A percentile compares a stretch with the other conserved stretches of the same genome.
These are phyloP conservation scores for Acrobasis repandana DNA, from an alignment of 2,888 invertebrate genomes.

Conservation along the genomic window DNA sequence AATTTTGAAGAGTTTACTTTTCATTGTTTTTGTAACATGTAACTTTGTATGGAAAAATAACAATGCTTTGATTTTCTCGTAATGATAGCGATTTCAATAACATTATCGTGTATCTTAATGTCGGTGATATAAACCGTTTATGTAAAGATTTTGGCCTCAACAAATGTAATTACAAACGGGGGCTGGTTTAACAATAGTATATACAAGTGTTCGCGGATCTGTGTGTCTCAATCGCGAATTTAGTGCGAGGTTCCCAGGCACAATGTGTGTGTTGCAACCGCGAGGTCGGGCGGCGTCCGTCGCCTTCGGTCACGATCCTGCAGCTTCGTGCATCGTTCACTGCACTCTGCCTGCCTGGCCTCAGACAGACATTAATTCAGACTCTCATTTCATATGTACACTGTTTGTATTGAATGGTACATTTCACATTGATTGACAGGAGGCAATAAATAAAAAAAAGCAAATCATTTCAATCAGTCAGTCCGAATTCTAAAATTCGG, in stretches of 20 bases:
- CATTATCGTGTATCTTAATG: slow-evolving; percentile 7
- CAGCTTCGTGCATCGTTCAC: slow-evolving; percentile 54
- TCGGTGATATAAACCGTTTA: slow-evolving; percentile 18
- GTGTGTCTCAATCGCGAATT: slow-evolving; percentile 72
- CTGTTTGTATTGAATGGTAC: too few species aligned
- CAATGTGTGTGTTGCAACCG: slow-evolving; percentile 72
- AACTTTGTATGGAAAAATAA: not conserved
- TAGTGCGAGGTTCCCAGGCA: slow-evolving; percentile 62
- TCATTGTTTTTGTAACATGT: too few species aligned
- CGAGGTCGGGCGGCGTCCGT: slow-evolving; percentile 66
- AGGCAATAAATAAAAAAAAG: too few species aligned
- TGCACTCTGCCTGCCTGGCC: slow-evolving; percentile 41
- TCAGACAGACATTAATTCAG: too few species aligned
- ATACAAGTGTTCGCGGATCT: slow-evolving; percentile 48
- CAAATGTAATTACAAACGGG: slow-evolving; percentile 17
- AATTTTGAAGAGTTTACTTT: too few species aligned
- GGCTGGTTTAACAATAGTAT: slow-evolving; percentile 32
- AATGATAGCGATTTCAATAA: not conserved
- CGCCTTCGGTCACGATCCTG: slow-evolving; percentile 66
- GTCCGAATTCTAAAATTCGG: too few species aligned
- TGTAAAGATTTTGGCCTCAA: slow-evolving; percentile 22
- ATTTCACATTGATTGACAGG: too few species aligned
- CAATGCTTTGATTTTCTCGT: not conserved
- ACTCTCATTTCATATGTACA: too few species aligned
- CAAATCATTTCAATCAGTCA: too few species aligned